Evolutionary conservation across 2,888 invertebrate species (phyloP).

Genomic region (Parnassius glacialis): DNA sequence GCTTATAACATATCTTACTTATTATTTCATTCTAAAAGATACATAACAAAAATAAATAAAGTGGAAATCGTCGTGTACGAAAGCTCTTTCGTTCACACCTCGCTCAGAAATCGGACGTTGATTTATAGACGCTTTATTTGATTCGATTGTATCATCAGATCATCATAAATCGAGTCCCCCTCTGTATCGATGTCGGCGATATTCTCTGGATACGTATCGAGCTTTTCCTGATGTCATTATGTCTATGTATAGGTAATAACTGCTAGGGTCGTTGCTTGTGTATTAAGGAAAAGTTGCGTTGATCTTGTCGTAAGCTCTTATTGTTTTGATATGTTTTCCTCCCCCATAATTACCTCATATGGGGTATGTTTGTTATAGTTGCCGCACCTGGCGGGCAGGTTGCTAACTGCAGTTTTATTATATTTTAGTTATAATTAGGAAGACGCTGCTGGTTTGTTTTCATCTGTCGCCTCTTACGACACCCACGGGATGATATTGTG

Average conservation of each 20-base stretch:
- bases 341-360: no score
- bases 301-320: constrained; percentile 38
- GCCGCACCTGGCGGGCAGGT: no score
- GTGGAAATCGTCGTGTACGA: constrained; percentile 34
- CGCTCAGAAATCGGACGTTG: constrained; percentile 67
- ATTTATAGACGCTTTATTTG: constrained; percentile 77
- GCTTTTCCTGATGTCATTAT: constrained; percentile 73
- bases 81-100: constrained; percentile 53
- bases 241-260: constrained; percentile 69
- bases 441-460: no score
- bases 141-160: constrained; percentile 80
- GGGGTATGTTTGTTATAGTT: no score
- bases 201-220: constrained; percentile 54
- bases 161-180: constrained; percentile 71
- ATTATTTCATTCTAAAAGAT: constrained; percentile 1
- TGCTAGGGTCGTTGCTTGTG: constrained; percentile 41
- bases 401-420: no score
- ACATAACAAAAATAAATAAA: constrained; percentile 16
- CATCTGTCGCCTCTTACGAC: no score
- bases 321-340: constrained; percentile 8
- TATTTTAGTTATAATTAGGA: no score
- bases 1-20: background rate
- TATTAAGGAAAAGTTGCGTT: constrained; percentile 45
- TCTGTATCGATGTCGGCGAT: constrained; percentile 43
- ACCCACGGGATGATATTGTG: no score